Conservation (phyloP, 2,888 invertebrate genomes). For the Heliconius erato region DNA sequence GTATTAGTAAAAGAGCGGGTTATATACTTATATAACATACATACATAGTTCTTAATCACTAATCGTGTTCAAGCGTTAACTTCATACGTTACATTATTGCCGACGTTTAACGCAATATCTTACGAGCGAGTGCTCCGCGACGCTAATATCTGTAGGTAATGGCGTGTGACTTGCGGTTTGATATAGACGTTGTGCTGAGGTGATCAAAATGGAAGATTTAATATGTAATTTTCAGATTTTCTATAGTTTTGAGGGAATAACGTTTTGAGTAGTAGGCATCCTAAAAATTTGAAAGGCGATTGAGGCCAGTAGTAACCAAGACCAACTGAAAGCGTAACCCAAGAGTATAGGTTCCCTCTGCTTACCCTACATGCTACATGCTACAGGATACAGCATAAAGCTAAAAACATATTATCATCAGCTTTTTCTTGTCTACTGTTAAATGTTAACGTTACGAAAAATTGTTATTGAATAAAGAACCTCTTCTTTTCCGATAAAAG, state of each 20-base stretch:
- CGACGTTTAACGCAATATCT: slow-evolving; percentile 42
- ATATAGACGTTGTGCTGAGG: slow-evolving; percentile 5
- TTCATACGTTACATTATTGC: slow-evolving; percentile 21
- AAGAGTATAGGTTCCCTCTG: too few species aligned
- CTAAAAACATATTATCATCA: too few species aligned
- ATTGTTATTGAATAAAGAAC: too few species aligned
- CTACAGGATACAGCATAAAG: too few species aligned
- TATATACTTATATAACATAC: background rate
- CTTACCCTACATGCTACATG: too few species aligned
- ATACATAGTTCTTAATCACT: background rate
- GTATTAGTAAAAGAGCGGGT: too few species aligned
- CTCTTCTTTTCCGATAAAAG: too few species aligned
- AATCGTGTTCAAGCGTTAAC: slow-evolving; percentile 4
- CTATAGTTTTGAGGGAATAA: background rate
- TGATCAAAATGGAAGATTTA: background rate
- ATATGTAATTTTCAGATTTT: background rate
- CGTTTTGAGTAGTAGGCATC: background rate
- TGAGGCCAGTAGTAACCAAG: too few species aligned
- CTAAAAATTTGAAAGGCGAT: too few species aligned
- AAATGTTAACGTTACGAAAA: too few species aligned
- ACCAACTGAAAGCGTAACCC: too few species aligned
- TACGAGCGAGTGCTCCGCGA: slow-evolving; percentile 28
- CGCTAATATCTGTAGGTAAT: slow-evolving; percentile 62
- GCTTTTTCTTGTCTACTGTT: too few species aligned
- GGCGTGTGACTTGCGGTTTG: slow-evolving; percentile 55